Evolutionary conservation across 2,888 invertebrate genomes (phyloP).

Genomic region (Arctia plantaginis): DNA sequence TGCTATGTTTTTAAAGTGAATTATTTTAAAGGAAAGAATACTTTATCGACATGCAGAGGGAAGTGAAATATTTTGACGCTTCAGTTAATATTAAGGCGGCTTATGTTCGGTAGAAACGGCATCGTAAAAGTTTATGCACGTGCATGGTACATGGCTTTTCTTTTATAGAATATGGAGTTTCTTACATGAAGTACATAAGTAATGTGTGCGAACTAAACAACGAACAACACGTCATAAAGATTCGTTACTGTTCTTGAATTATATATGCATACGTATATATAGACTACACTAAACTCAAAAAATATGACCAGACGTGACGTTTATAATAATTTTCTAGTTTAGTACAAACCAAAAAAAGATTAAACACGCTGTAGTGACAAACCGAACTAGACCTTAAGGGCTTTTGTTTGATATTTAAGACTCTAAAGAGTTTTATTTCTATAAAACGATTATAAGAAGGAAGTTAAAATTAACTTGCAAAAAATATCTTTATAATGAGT

Average conservation of each 20-base stretch:
- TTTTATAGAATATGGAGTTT: conserved; percentile 28
- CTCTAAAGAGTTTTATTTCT: no score
- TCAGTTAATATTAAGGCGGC: conserved; percentile 33
- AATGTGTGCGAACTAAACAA: background rate
- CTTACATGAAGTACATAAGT: conserved; percentile 11
- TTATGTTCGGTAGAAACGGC: conserved; percentile 29
- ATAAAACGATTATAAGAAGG: no score
- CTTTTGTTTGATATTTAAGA: no score
- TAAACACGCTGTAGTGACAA: no score
- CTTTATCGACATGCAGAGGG: conserved; percentile 37
- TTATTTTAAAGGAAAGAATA: conserved; percentile 60
- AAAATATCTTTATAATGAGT: no score
- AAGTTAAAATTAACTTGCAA: no score
- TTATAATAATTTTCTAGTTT: no score
- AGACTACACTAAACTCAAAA: background rate
- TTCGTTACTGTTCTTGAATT: background rate
- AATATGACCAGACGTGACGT: no score
- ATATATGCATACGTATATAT: background rate
- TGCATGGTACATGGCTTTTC: conserved; percentile 43
- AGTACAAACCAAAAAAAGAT: no score
- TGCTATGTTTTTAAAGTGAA: conserved; percentile 65
- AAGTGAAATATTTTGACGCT: conserved; percentile 39
- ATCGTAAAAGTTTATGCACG: conserved; percentile 47
- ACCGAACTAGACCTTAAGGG: no score
- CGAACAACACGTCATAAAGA: no score